Base-by-base conservation (phyloP, 2,888 invertebrate species). In the Acleris sparsana region DNA sequence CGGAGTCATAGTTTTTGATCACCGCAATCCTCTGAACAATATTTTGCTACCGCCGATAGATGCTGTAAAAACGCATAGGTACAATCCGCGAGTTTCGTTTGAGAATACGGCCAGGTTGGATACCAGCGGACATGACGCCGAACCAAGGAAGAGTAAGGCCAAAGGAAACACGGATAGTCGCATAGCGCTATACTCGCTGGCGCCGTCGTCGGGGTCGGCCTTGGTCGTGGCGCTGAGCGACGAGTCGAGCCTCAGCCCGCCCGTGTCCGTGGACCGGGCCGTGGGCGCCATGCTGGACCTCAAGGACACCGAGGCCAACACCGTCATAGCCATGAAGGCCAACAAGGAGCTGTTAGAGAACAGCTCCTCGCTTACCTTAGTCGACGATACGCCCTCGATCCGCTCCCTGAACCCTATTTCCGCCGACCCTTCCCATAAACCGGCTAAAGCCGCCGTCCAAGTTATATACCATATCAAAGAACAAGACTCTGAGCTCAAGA, bases 11-110 rank as follows among this genome's bases (percentile, higher is more conserved):
- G 71, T 86, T 5, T 92, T 92, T 52, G 92, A 92, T 60, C 84
- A 80, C 5, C 20, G 64, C 0, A 91, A 91, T 69, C 92, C 92
- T 0, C 72, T 92, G 13, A 92, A 92, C 64, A 92, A 92, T 68
- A 72, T 92, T 2, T 56, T 84, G 0, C 52, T 88, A 0, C 71
- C 74, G 0, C 76, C 84, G 0, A 53, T 74, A 0, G 73, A 79
- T 55, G 70, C 66, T 7, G 57, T 71, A 0, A 74, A 83, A 7
- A 80, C 73, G 0, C 89, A 89, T 48, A 73, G 68, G 55, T 89
- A 88, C 63, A 74, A 85, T 33, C 88, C 88, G 0, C 39, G 59
- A 58, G 17, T 0, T 63, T 67, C 4, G 69, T 71, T 5, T 68
- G 58, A 1, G 73, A 16, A 16, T 6, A 16, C n/a, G 44, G 44